Conservation (phyloP, 2,797 vertebrate species). For the Darevskia nairensis region DNA sequence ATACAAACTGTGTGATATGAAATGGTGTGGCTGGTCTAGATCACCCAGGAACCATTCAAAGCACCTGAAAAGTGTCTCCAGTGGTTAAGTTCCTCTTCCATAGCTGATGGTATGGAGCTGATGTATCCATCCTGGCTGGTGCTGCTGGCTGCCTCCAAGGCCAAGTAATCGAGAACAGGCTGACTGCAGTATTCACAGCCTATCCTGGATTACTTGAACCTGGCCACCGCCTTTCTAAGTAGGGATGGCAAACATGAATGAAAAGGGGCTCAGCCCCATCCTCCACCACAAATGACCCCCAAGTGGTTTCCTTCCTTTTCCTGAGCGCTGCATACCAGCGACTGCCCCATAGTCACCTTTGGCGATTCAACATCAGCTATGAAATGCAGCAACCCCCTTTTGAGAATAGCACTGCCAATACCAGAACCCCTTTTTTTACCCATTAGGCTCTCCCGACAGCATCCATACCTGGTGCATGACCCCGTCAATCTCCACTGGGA, state of each 20-base stretch:
- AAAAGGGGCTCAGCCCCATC: background rate
- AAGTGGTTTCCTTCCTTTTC: background rate
- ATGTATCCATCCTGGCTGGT: background rate
- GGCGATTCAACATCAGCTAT: background rate
- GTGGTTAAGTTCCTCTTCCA: background rate
- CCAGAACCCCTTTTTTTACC: background rate
- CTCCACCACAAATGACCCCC: background rate
- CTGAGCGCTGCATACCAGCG: background rate
- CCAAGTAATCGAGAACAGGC: constrained; percentile 98
- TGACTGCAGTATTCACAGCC: constrained; percentile 89
- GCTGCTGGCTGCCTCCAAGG: constrained; percentile 82
- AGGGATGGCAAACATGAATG: background rate
- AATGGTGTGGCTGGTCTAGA: background rate
- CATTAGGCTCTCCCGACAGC: background rate
- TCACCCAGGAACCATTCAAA: background rate
- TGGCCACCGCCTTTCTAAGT: constrained; percentile 78
- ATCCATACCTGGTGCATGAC: constrained; percentile 92
- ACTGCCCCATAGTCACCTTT: background rate
- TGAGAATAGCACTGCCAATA: background rate
- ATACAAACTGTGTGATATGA: background rate
- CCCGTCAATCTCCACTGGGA: constrained; percentile 98
- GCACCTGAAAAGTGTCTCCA: background rate
- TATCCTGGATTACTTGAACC: constrained; percentile 99
- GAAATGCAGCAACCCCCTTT: fast-evolving
- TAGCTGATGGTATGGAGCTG: background rate